Conservation (phyloP, 2,797 vertebrate genomes). For the Geotrypetes seraphini region DNA sequence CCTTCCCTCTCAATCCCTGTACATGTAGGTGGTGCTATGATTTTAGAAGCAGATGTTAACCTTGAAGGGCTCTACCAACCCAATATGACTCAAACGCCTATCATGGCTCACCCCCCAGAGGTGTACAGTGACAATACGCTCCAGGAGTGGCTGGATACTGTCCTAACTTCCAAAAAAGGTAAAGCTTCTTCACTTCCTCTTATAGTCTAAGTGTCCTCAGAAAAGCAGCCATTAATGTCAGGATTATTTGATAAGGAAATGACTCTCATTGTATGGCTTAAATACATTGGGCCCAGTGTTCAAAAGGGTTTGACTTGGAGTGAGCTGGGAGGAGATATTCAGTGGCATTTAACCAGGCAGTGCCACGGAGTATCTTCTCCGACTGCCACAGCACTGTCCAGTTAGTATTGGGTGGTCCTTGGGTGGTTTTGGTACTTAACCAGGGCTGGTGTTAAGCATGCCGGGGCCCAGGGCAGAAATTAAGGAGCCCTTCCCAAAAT, state of each 20-base stretch:
- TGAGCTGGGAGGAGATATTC: no score
- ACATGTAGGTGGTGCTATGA: conserved; percentile 53
- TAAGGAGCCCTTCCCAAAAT: no score
- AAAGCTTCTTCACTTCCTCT: background rate
- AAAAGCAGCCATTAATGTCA: background rate
- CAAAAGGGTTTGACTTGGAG: no score
- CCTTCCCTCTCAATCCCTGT: background rate
- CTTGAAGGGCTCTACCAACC: conserved; percentile 53
- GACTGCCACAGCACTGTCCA: no score
- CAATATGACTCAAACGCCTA: conserved; percentile 53
- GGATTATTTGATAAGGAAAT: background rate
- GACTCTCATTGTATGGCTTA: background rate
- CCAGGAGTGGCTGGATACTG: conserved; percentile 64
- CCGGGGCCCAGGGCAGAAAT: no score
- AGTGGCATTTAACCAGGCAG: no score
- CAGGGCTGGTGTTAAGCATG: no score
- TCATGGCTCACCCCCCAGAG: conserved; percentile 74
- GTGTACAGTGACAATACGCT: conserved; percentile 72
- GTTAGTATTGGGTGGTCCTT: no score
- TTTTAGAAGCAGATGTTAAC: conserved; percentile 70
- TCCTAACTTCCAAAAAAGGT: conserved; percentile 65
- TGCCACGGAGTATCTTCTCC: no score
- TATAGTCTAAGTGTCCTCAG: background rate
- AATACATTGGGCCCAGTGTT: no score
- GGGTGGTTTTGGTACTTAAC: no score